phyloP scores from a whole-genome alignment of 2,797 vertebrate genomes.

The Dermochelys coriacea region DNA sequence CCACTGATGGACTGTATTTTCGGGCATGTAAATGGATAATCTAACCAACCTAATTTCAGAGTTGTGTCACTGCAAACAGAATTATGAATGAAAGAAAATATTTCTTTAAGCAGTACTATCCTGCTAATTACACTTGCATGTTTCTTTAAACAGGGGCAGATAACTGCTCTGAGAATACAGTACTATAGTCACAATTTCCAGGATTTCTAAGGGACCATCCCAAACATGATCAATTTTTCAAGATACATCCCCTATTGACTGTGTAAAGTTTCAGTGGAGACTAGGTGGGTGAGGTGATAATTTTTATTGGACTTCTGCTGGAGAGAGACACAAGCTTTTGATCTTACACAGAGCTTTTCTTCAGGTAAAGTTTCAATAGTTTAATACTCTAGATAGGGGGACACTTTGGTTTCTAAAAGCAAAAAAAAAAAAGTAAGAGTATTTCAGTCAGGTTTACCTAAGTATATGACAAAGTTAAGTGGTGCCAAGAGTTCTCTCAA shows the following conservation, averaged over 20 bases:
- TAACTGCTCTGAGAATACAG: neutral
- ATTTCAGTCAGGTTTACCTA: neutral
- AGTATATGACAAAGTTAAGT: neutral
- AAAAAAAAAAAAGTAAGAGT: too few relatives aligned
- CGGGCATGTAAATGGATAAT: neutral
- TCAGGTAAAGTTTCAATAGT: neutral
- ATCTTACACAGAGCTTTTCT: neutral
- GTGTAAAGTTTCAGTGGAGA: too few relatives aligned
- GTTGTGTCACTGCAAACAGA: neutral
- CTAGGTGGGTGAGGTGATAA: too few relatives aligned
- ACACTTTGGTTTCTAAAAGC: neutral
- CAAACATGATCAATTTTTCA: neutral
- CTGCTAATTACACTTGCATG: neutral
- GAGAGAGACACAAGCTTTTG: too few relatives aligned
- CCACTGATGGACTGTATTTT: neutral
- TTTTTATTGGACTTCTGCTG: neutral
- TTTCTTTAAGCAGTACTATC: neutral
- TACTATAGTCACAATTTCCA: neutral
- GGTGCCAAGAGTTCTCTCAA: neutral
- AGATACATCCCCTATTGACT: rapidly evolving
- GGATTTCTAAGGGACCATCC: neutral
- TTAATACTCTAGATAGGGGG: neutral
- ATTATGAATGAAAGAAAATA: neutral
- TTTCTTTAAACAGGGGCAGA: neutral
- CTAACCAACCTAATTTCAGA: neutral